Evolutionary conservation across 2,113 vertebrate genomes (phyloP).

Genomic region (Meriones unguiculatus): DNA sequence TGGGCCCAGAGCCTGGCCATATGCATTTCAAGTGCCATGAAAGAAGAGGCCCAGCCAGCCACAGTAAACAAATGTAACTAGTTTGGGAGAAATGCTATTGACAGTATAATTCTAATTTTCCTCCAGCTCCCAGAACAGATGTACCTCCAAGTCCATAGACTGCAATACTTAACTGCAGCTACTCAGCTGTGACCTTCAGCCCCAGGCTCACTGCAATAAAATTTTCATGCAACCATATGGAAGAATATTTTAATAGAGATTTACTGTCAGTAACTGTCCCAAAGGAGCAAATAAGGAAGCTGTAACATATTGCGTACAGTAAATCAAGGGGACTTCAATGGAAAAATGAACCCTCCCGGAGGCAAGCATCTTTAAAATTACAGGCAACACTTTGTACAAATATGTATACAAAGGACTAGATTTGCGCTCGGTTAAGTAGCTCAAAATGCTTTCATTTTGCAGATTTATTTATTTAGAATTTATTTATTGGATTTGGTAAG

Average conservation of each 20-base stretch:
- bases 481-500: slow-evolving; percentile 86
- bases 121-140: slow-evolving; percentile 94
- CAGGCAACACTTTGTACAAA: slow-evolving; percentile 94
- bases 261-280: slow-evolving; percentile 96
- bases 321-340: slow-evolving; percentile 94
- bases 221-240: slow-evolving; percentile 99
- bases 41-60: slow-evolving; percentile 77
- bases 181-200: slow-evolving; percentile 96
- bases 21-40: slow-evolving; percentile 53
- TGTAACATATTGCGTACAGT: slow-evolving; percentile 96
- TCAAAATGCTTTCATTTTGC: slow-evolving; percentile 87
- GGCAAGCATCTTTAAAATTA: slow-evolving; percentile 94
- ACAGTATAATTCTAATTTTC: slow-evolving; percentile 94
- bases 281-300: slow-evolving; percentile 95
- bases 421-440: slow-evolving; percentile 88
- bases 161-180: slow-evolving; percentile 93
- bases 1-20: slow-evolving; percentile 59
- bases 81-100: slow-evolving; percentile 90
- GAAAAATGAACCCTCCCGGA: slow-evolving; percentile 91
- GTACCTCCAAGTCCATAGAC: slow-evolving; percentile 92
- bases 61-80: slow-evolving; percentile 89
- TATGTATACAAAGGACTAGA: slow-evolving; percentile 93
- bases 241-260: slow-evolving; percentile 99
- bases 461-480: slow-evolving; percentile 90
- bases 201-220: slow-evolving; percentile 96